Percentiles rank a stretch among this genome's conserved stretches.
Conservation (phyloP, 1,140 invertebrate genomes). For the Drosophila nikananu region DNA sequence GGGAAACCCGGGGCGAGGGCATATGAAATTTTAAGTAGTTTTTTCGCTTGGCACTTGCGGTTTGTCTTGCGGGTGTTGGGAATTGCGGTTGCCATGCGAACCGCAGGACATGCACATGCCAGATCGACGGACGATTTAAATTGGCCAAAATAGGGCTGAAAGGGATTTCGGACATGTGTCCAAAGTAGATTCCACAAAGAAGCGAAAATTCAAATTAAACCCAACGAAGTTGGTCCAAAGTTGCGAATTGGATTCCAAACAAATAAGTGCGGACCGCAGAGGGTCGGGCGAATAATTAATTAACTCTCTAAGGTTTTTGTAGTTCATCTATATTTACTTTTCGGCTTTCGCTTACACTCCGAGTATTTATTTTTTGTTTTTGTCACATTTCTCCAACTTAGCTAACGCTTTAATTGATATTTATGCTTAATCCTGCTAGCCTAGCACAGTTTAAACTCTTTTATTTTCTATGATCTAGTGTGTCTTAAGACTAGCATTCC, state of each 20-base stretch:
- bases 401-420: conserved; percentile 55
- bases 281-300: conserved; percentile 37
- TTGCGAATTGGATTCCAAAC: conserved; percentile 38
- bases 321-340: conserved; percentile 71
- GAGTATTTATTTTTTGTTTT: conserved; percentile 56
- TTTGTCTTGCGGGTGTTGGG: conserved; percentile 70
- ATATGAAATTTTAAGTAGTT: conserved; percentile 80
- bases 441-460: conserved; percentile 75
- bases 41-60: conserved; percentile 62
- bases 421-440: conserved; percentile 53
- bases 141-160: conserved; percentile 44
- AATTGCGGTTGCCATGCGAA: conserved; percentile 56
- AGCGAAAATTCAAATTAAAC: conserved; percentile 39
- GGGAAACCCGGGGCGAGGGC: conserved; percentile 5
- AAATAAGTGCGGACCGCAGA: conserved; percentile 25
- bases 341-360: conserved; percentile 40
- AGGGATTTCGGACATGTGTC: conserved; percentile 46
- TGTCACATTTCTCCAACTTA: conserved; percentile 60
- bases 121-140: conserved; percentile 57
- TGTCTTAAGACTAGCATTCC: conserved; percentile 40
- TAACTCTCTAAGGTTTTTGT: conserved; percentile 43
- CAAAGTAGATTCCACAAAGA: conserved; percentile 23
- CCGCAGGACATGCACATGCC: conserved; percentile 51
- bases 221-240: conserved; percentile 15
- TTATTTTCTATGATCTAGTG: conserved; percentile 32